A percentile compares a stretch with the other conserved stretches of the same genome.
Conservation (phyloP, 2,113 vertebrate genomes). For the Pyxicephalus adspersus region DNA sequence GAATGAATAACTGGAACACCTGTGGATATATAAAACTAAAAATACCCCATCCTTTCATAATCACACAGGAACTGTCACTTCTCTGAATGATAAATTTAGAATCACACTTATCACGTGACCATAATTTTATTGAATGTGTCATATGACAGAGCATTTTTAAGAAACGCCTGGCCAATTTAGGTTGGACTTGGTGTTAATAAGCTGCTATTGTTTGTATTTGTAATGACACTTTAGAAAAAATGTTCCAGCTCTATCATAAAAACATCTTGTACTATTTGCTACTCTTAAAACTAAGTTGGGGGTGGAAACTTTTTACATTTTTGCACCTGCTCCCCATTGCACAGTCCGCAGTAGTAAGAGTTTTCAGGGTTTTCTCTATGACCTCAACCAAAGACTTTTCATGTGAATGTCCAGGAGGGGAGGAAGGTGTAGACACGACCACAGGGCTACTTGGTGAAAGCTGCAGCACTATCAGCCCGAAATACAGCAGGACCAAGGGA, state of each 20-base stretch:
- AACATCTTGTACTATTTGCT: too few relatives aligned
- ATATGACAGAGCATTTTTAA: not conserved
- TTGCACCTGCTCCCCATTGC: too few relatives aligned
- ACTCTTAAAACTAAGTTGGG: too few relatives aligned
- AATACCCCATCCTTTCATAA: constrained; percentile 10
- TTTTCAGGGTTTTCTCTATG: too few relatives aligned
- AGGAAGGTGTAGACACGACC: too few relatives aligned
- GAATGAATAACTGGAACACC: constrained; percentile 43
- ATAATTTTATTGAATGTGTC: constrained; percentile 1
- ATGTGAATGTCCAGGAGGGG: too few relatives aligned
- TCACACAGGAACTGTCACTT: constrained; percentile 12
- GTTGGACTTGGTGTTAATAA: not conserved
- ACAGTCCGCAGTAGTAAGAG: too few relatives aligned
- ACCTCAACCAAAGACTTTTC: too few relatives aligned
- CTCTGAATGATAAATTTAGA: constrained; percentile 5
- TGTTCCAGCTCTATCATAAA: not conserved
- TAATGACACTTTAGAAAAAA: not conserved
- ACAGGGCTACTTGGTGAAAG: too few relatives aligned
- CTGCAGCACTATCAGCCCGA: too few relatives aligned
- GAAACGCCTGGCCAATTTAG: not conserved
- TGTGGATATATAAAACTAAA: constrained; percentile 41
- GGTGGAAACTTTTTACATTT: too few relatives aligned
- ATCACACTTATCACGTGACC: not conserved
- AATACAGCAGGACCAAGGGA: too few relatives aligned
- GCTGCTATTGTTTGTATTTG: not conserved